Evolutionary conservation across 2,888 invertebrate species (phyloP).

Genomic region (Eristalinus sepulchralis): DNA sequence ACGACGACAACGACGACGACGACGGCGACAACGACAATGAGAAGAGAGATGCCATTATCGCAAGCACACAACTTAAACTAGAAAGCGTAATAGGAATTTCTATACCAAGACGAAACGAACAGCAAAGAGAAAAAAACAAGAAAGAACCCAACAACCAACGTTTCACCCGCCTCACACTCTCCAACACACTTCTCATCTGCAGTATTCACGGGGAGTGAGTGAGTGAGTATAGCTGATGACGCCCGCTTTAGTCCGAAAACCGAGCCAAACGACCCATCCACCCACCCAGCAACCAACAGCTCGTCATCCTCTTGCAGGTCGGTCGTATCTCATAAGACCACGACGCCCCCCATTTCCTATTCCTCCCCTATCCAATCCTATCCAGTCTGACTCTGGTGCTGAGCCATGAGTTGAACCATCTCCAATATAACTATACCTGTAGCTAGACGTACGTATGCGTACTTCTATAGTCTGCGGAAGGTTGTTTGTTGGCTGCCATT

Average conservation of each 20-base stretch:
- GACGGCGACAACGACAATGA: constrained; percentile 55
- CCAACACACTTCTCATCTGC: background rate
- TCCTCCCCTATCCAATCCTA: constrained; percentile 51
- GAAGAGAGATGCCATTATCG: constrained; percentile 69
- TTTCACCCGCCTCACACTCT: constrained; percentile 11
- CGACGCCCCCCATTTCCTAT: constrained; percentile 38
- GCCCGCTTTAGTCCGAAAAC: constrained; percentile 57
- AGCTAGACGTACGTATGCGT: background rate
- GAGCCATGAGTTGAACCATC: constrained; percentile 54
- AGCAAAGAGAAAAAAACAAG: background rate
- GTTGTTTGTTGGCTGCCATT: constrained; percentile 67
- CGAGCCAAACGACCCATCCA: constrained; percentile 56
- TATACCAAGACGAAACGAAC: constrained; percentile 53
- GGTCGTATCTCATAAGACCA: constrained; percentile 71
- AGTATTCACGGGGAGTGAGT: constrained; percentile 39
- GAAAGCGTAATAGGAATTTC: constrained; percentile 70
- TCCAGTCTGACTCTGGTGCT: constrained; percentile 57
- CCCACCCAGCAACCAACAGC: constrained; percentile 57
- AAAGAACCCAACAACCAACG: constrained; percentile 30
- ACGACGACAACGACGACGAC: constrained; percentile 74
- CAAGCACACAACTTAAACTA: constrained; percentile 71
- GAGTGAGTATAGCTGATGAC: constrained; percentile 54
- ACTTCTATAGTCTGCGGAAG: constrained; percentile 36
- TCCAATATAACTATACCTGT: constrained; percentile 9
- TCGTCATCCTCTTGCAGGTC: constrained; percentile 70